Conservation (phyloP, 1,140 invertebrate genomes). For the Bombus cullumanus region DNA sequence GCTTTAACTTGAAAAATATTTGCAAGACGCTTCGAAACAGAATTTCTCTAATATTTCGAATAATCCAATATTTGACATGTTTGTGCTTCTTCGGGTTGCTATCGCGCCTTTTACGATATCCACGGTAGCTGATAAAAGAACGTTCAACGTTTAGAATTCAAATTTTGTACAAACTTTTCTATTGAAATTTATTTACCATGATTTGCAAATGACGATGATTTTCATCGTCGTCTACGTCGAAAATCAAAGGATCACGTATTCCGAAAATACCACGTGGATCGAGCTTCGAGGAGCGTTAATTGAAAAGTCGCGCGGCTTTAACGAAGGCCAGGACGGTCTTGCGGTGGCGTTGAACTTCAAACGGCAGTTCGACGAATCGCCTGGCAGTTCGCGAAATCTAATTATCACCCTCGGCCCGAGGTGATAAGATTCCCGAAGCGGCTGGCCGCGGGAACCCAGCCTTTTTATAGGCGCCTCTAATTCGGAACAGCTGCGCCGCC, state of each 20-base stretch:
- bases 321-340: not conserved
- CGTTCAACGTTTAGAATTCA: too few species aligned
- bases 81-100: too few species aligned
- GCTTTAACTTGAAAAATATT: too few species aligned
- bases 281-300: not conserved
- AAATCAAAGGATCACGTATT: not conserved
- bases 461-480: conserved; percentile 39
- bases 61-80: too few species aligned
- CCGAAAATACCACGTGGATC: not conserved
- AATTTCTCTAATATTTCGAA: too few species aligned
- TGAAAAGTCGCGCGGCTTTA: conserved; percentile 40
- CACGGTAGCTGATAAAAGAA: too few species aligned
- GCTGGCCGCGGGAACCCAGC: not conserved
- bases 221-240: too few species aligned
- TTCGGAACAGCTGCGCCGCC: conserved; percentile 38
- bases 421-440: conserved; percentile 33
- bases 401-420: conserved; percentile 37
- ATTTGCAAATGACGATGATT: too few species aligned
- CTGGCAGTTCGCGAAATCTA: conserved; percentile 44
- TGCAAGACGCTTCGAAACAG: too few species aligned
- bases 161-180: too few species aligned
- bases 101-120: too few species aligned
- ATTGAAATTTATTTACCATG: too few species aligned
- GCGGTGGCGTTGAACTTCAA: conserved; percentile 19
- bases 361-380: conserved; percentile 39